These are phyloP conservation scores for Triplophysa rosa DNA, from an alignment of 2,113 vertebrate genomes.

Conservation along the genomic window DNA sequence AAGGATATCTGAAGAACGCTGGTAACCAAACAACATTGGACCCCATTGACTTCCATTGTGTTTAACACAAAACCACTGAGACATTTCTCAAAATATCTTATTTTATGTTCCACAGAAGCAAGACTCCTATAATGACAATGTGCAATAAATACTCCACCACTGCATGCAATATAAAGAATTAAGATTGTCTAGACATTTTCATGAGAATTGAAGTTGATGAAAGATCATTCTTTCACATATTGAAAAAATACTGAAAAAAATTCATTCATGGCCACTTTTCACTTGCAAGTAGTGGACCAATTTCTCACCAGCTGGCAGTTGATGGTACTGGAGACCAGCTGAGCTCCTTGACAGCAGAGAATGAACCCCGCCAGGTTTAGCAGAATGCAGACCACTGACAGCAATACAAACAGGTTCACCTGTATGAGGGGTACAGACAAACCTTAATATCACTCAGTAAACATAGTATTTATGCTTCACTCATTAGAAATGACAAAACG, in stretches of 20 bases:
- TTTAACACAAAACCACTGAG: too few relatives aligned
- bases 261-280: too few relatives aligned
- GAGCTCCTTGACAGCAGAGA: slow-evolving; percentile 81
- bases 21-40: too few relatives aligned
- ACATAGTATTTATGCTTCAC: not conserved
- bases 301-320: slow-evolving; percentile 79
- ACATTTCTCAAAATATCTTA: too few relatives aligned
- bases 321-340: slow-evolving; percentile 81
- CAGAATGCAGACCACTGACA: slow-evolving; percentile 82
- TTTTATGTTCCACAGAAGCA: too few relatives aligned
- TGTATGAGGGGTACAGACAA: slow-evolving; percentile 52
- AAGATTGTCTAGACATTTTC: not conserved
- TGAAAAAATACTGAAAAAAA: slow-evolving; percentile 33
- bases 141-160: not conserved
- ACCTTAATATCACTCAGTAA: not conserved
- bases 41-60: too few relatives aligned
- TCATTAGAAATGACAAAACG: not conserved
- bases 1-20: too few relatives aligned
- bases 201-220: slow-evolving; percentile 13
- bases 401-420: slow-evolving; percentile 83
- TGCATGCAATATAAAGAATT: slow-evolving; percentile 3
- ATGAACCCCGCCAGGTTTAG: slow-evolving; percentile 83
- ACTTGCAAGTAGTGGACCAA: not conserved
- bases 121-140: not conserved
- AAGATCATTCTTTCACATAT: not conserved